Conservation (phyloP, 2,797 vertebrate species). For the Thalassophryne amazonica region DNA sequence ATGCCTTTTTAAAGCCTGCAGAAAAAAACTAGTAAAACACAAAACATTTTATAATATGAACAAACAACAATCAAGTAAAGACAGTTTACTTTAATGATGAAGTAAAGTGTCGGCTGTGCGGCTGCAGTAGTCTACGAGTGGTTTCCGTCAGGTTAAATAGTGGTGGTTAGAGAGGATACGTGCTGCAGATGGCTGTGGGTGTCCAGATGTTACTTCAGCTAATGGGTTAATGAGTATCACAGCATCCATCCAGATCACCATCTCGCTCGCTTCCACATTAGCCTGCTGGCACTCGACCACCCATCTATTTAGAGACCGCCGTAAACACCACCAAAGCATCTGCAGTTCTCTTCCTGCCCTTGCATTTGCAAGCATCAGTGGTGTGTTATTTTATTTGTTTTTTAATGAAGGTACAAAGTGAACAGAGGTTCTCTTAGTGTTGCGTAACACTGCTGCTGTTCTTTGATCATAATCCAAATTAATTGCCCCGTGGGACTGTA, state of each 20-base stretch:
- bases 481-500: slow-evolving; percentile 15
- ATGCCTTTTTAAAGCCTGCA: no score
- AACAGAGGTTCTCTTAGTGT: slow-evolving; percentile 35
- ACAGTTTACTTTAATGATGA: no score
- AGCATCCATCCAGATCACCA: slow-evolving; percentile 32
- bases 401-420: slow-evolving; percentile 19
- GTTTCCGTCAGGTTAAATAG: slow-evolving; percentile 51
- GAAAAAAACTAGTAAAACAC: no score
- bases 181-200: slow-evolving; percentile 57
- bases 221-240: slow-evolving; percentile 63
- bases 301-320: slow-evolving; percentile 2
- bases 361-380: slow-evolving; percentile 15
- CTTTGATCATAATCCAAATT: slow-evolving; percentile 44
- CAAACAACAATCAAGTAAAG: no score
- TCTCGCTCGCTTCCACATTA: slow-evolving; percentile 22
- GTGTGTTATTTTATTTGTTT: slow-evolving; percentile 22
- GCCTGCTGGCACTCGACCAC: slow-evolving; percentile 26
- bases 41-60: no score
- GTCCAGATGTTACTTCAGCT: slow-evolving; percentile 64
- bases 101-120: no score
- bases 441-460: slow-evolving; percentile 16
- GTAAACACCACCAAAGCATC: not conserved
- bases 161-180: slow-evolving; percentile 52
- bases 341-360: slow-evolving; percentile 3
- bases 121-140: no score